These are phyloP conservation scores for Netelia fuscicornis DNA, from an alignment of 2,888 invertebrate species.

Conservation along the genomic window DNA sequence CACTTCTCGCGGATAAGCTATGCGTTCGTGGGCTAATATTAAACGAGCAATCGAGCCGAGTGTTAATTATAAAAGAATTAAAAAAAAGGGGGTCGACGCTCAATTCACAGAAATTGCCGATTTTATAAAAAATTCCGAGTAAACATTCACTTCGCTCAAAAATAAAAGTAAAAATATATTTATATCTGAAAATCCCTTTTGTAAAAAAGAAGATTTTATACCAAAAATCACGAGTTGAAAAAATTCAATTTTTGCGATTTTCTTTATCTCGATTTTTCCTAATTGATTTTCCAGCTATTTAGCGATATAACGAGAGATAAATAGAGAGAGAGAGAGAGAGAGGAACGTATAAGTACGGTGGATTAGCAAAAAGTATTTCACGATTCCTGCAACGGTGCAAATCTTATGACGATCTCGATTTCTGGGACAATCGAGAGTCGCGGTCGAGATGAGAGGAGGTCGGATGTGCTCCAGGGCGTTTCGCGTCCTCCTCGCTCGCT, in stretches of 20 bases:
- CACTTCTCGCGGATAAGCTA: neutral
- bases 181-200: too few species aligned
- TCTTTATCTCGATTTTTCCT: constrained; percentile 41
- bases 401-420: constrained; percentile 56
- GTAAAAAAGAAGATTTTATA: neutral
- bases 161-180: neutral
- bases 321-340: neutral
- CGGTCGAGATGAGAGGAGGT: constrained; percentile 36
- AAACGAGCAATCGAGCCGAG: constrained; percentile 21
- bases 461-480: constrained; percentile 61
- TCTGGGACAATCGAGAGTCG: constrained; percentile 58
- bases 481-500: constrained; percentile 33
- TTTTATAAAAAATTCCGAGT: constrained; percentile 11
- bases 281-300: constrained; percentile 22
- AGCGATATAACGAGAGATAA: constrained; percentile 7
- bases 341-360: neutral
- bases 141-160: neutral
- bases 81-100: constrained; percentile 26
- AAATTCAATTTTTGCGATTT: neutral
- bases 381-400: constrained; percentile 26
- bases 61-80: constrained; percentile 17
- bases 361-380: constrained; percentile 35
- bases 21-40: constrained; percentile 5
- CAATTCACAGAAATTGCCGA: constrained; percentile 28
- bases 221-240: neutral